A percentile compares a stretch with the other conserved stretches of the same genome.
These are phyloP conservation scores for Catonia carolina DNA, from an alignment of 2,888 invertebrate species.

Conservation along the genomic window DNA sequence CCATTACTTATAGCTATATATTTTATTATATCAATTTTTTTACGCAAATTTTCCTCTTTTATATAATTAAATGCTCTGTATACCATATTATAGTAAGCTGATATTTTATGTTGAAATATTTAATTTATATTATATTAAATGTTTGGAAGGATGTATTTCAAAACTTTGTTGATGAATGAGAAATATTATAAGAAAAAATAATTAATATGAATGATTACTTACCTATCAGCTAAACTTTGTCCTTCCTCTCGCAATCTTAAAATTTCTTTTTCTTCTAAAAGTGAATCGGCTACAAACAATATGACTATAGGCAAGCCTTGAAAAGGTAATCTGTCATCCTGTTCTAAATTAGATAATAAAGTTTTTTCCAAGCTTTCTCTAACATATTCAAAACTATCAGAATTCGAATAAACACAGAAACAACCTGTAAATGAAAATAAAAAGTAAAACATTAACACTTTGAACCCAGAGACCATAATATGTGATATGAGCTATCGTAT, in stretches of 20 bases:
- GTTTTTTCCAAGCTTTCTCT: slow-evolving; percentile 87
- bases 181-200: background rate
- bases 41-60: too few relatives aligned
- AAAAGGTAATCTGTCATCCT: slow-evolving; percentile 80
- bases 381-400: slow-evolving; percentile 86
- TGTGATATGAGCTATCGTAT: background rate
- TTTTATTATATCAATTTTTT: too few relatives aligned
- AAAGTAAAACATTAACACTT: slow-evolving; percentile 10
- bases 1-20: too few relatives aligned
- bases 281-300: slow-evolving; percentile 80
- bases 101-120: too few relatives aligned
- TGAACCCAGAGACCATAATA: background rate
- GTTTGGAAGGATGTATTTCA: too few relatives aligned
- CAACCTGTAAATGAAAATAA: slow-evolving; percentile 49
- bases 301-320: slow-evolving; percentile 83
- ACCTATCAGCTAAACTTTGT: slow-evolving; percentile 83
- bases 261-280: slow-evolving; percentile 78
- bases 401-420: slow-evolving; percentile 84
- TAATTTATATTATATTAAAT: too few relatives aligned
- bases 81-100: too few relatives aligned
- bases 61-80: too few relatives aligned
- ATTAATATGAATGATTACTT: slow-evolving; percentile 32
- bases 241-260: slow-evolving; percentile 81
- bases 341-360: slow-evolving; percentile 78
- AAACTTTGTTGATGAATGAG: too few relatives aligned